A percentile compares a stretch with the other conserved stretches of the same genome.
Conservation (phyloP, 2,888 invertebrate species). For the Drosophila subsilvestris region DNA sequence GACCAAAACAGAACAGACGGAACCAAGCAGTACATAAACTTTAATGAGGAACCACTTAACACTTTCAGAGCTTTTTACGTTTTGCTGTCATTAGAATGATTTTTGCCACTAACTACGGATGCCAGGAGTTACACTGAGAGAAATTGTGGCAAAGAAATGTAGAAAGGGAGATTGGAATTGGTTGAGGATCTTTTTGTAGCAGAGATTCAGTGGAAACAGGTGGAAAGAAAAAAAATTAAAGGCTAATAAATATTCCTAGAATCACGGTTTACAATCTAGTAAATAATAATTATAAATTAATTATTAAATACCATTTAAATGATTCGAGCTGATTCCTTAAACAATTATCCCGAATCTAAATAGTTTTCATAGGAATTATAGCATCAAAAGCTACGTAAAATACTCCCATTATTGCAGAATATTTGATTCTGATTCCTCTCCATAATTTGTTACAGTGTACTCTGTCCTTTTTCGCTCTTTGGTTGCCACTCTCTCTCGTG, state of each 20-base stretch:
- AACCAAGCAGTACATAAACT: constrained; percentile 78
- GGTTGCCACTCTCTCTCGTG: constrained; percentile 5
- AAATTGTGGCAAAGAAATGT: background rate
- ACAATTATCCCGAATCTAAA: background rate
- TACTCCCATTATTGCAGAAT: background rate
- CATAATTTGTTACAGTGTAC: constrained; percentile 3
- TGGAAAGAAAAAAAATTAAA: too few species aligned
- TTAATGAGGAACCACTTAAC: constrained; percentile 82
- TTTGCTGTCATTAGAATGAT: constrained; percentile 80
- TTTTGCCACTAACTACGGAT: constrained; percentile 77
- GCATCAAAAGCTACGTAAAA: too few species aligned
- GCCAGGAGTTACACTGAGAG: constrained; percentile 42
- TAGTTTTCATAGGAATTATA: too few species aligned
- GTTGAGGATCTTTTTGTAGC: too few species aligned
- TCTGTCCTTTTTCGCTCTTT: background rate
- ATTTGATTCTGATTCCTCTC: background rate
- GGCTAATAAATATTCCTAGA: too few species aligned
- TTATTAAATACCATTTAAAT: background rate
- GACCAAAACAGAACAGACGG: constrained; percentile 30
- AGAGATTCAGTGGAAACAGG: too few species aligned
- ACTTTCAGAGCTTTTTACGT: constrained; percentile 80
- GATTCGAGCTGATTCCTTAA: background rate
- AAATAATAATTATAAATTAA: too few species aligned
- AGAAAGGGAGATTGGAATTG: background rate
- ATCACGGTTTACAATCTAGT: too few species aligned